Evolutionary conservation across 2,888 invertebrate genomes (phyloP).

Genomic region (Scaeva pyrastri): DNA sequence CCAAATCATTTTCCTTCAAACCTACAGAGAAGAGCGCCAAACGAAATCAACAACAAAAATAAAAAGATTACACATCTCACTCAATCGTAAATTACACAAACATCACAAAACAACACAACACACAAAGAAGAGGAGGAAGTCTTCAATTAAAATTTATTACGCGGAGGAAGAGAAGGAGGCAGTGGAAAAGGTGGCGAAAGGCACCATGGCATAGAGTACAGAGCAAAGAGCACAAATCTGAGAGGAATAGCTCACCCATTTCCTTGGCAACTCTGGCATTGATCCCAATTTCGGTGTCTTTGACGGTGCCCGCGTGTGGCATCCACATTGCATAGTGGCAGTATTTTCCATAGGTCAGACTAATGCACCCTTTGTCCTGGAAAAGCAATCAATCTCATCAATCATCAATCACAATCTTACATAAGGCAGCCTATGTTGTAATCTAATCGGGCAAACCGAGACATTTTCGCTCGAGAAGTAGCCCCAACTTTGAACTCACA

Average conservation of each 20-base stretch:
- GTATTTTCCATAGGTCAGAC: constrained; percentile 81
- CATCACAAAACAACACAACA: neutral
- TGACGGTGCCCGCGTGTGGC: constrained; percentile 81
- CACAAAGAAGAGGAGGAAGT: constrained; percentile 23
- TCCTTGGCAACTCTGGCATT: constrained; percentile 84
- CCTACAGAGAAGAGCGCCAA: constrained; percentile 77
- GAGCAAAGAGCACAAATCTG: too few relatives aligned
- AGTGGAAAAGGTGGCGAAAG: neutral
- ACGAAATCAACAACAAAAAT: constrained; percentile 3
- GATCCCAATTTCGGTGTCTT: constrained; percentile 84
- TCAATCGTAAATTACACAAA: neutral
- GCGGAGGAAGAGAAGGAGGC: neutral
- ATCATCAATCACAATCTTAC: constrained; percentile 42
- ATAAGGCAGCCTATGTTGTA: constrained; percentile 47
- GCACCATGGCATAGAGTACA: too few relatives aligned
- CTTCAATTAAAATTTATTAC: constrained; percentile 17
- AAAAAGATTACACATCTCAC: constrained; percentile 10
- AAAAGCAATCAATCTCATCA: constrained; percentile 30
- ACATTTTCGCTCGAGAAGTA: constrained; percentile 1
- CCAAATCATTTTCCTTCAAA: constrained; percentile 82
- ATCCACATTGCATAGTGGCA: constrained; percentile 83
- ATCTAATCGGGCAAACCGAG: constrained; percentile 76
- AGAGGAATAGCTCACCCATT: constrained; percentile 79
- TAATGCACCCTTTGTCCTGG: constrained; percentile 83
- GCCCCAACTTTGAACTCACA: constrained; percentile 80